Base-by-base conservation (phyloP, 2,113 vertebrate genomes). In the Herpetotheres cachinnans region DNA sequence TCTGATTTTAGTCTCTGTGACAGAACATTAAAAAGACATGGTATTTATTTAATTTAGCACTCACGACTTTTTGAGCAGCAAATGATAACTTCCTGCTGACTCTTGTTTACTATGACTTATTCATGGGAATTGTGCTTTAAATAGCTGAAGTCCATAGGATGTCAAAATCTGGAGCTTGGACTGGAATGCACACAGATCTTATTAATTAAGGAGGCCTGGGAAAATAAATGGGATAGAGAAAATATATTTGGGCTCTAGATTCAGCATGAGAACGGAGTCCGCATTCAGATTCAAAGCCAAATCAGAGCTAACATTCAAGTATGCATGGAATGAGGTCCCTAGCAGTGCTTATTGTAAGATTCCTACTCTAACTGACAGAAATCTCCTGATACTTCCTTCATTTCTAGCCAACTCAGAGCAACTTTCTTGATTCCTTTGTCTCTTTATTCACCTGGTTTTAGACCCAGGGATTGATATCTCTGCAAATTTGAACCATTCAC, bases 21-120 rank as follows among this genome's bases (percentile, higher is more conserved):
- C 82, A 96, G 95, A 95, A 95, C 87, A 90, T 59, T 94, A 82
- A 93, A 95, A 88, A 83, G 70, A 77, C 83, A 84, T 82, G 34
- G 65, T 90, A 95, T 96, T 97, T 96, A 97, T 87, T 90, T 97
- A 91, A 91, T 94, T 96, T 89, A 73, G 81, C 86, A 91, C 87
- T 91, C 93, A 73, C 89, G 96, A 93, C 95, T 96, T 97, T 98
- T 90, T 92, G 85, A 97, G 91, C 78, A 86, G 84, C 58, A 40
- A 92, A 95, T 73, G 85, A 82, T 89, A 94, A 96, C 96, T 97
- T 97, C 86, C 96, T 94, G 97, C 96, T 97, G 97, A 96, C 84
- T 96, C 70, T 88, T 29, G 24, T 74, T 87, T 96, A 86, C 84
- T 56, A 59, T 81, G 78, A 93, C 80, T 62, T 91, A 79, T 83